Conservation (phyloP, 2,888 invertebrate species). For the Rutpela maculata region DNA sequence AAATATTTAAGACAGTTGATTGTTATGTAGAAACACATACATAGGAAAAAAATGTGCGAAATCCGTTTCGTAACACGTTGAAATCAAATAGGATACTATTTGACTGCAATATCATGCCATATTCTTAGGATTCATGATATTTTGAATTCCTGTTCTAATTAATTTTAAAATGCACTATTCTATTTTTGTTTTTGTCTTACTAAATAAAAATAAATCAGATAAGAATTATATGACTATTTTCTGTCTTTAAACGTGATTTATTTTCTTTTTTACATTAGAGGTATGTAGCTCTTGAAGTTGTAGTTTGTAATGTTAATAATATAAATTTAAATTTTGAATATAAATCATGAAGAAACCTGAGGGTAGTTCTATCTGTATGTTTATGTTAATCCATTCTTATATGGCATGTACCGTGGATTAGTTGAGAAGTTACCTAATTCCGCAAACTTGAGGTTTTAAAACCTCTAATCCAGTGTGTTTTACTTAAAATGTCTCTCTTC, state of each 20-base stretch:
- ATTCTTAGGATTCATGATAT: too few species aligned
- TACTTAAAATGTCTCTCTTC: constrained; percentile 62
- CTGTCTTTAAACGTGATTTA: background rate
- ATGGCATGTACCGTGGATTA: constrained; percentile 65
- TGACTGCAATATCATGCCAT: too few species aligned
- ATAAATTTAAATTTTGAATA: constrained; percentile 42
- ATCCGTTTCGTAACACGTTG: too few species aligned
- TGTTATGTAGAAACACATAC: too few species aligned
- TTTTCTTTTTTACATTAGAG: background rate
- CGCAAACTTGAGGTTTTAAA: constrained; percentile 68
- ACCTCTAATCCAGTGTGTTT: constrained; percentile 64
- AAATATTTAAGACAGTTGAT: too few species aligned
- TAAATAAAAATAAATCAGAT: too few species aligned
- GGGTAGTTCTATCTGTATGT: constrained; percentile 62
- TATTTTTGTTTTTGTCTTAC: too few species aligned
- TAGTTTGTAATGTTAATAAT: constrained; percentile 4
- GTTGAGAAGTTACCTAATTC: constrained; percentile 67
- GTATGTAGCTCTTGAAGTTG: background rate
- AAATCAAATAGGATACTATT: too few species aligned
- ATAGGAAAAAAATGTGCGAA: too few species aligned
- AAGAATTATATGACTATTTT: background rate
- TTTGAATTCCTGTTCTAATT: too few species aligned
- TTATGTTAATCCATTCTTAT: constrained; percentile 69
- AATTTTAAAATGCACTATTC: too few species aligned
- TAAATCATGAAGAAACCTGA: constrained; percentile 57